phyloP scores from a whole-genome alignment of 2,113 vertebrate species.

The Hypanus sabinus region DNA sequence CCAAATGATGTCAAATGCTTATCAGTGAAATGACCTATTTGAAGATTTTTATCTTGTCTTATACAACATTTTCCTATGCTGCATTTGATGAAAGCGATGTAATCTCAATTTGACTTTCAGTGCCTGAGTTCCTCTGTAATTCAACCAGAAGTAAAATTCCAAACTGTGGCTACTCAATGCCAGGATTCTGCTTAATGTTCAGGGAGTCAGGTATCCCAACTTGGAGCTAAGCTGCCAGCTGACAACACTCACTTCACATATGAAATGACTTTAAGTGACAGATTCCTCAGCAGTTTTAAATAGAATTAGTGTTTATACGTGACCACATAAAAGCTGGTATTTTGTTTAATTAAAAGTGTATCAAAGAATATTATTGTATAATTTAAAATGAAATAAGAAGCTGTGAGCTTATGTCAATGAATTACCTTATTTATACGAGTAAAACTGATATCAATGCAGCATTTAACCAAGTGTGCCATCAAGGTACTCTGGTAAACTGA shows the following conservation, averaged over 20 bases:
- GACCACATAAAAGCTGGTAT: not conserved
- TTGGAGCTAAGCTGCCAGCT: not conserved
- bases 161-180: not conserved
- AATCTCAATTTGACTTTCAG: constrained; percentile 33
- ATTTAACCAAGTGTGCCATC: no score
- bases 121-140: not conserved
- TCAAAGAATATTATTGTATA: no score
- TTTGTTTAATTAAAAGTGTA: not conserved
- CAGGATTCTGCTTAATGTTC: not conserved
- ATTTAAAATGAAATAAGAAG: not conserved
- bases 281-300: not conserved
- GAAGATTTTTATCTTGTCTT: not conserved
- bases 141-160: not conserved
- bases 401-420: not conserved
- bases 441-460: no score
- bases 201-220: not conserved
- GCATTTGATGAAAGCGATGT: not conserved
- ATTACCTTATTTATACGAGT: not conserved
- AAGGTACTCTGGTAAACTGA: no score
- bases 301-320: not conserved
- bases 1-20: constrained; percentile 15
- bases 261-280: not conserved
- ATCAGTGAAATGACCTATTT: not conserved
- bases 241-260: constrained; percentile 10
- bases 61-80: not conserved